Evolutionary conservation across 2,113 vertebrate genomes (phyloP), one percentile per base, ranked within the genome.

Genomic region (Cinclus cinclus): DNA sequence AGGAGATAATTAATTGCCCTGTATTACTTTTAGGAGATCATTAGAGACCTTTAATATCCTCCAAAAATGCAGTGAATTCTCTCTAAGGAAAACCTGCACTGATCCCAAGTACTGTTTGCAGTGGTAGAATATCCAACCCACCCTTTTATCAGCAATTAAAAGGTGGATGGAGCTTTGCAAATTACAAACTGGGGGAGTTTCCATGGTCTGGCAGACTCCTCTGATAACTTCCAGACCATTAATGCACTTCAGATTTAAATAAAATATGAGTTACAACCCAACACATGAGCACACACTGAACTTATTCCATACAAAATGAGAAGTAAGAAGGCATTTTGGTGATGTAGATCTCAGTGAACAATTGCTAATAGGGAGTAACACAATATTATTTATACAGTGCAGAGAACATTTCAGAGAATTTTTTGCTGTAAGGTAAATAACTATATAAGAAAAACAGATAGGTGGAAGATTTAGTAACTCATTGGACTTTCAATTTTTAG

Each of bases 1-100:
- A 83, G 75, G 52, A 95, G 83, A 67, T 97, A 95, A 96, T 94
- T 95, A 83, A 35, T 71, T 95, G 92, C 64, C 85, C 93, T 94
- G 83, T 68, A 83, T 90, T 94, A 86, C 62, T 89, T 94, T 56
- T 37, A 69, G 90, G 75, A 87, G 53, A 59, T 92, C 92, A 94
- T 94, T 91, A 89, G 90, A 93, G 93, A 93, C 68, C 56, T 86
- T 83, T 81, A 81, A 89, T 91, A 92, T 90, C 63, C 82, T 88
- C 55, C 71, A 80, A 81, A 89, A 86, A 69, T 14, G 53, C 83
- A 70, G 31, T 22, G 60, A 56, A 70, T 59, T 70, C 15, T 74
- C 95, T 70, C 95, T 35, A n/a, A 94, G 90, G 92, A 89, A 93
- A 95, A 86, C 5, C 31, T 41, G n/a, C 58, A 24, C 24, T 76